A percentile compares a stretch with the other conserved stretches of the same genome.
Evolutionary conservation across 2,113 vertebrate species (phyloP).

Genomic region (Strigops habroptila): DNA sequence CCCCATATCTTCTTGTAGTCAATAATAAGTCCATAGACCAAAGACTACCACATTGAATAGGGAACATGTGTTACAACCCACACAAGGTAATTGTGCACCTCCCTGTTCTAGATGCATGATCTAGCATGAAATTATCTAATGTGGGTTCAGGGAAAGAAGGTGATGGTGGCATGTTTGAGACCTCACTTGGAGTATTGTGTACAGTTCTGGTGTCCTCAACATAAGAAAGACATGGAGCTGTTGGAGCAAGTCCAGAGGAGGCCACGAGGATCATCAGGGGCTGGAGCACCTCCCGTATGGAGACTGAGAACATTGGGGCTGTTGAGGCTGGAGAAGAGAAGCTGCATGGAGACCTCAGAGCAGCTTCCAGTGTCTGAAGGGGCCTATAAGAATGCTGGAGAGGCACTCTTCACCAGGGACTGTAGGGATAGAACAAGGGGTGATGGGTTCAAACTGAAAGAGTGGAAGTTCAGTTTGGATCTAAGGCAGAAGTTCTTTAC

Average conservation of each 20-base stretch:
- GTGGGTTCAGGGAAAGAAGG: not conserved
- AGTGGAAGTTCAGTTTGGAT: too few relatives aligned
- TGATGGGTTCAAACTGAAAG: too few relatives aligned
- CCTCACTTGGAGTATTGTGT: not conserved
- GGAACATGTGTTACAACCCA: not conserved
- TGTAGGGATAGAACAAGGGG: too few relatives aligned
- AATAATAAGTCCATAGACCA: not conserved
- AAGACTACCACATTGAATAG: not conserved
- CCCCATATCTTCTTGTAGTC: not conserved
- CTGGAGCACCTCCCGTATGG: not conserved
- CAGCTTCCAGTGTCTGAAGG: too few relatives aligned
- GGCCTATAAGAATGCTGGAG: too few relatives aligned
- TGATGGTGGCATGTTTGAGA: not conserved
- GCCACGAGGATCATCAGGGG: not conserved
- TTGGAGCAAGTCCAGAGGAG: not conserved
- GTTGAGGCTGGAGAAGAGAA: not conserved
- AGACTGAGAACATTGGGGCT: not conserved
- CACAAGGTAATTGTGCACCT: not conserved
- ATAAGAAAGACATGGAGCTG: not conserved
- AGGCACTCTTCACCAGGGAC: too few relatives aligned
- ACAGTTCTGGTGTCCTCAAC: not conserved
- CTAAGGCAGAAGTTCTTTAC: too few relatives aligned
- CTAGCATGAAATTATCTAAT: not conserved
- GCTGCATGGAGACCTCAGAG: too few relatives aligned
- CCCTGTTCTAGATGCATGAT: not conserved